phyloP scores from a whole-genome alignment of 2,888 invertebrate genomes.

The Dolichopus griseipennis region DNA sequence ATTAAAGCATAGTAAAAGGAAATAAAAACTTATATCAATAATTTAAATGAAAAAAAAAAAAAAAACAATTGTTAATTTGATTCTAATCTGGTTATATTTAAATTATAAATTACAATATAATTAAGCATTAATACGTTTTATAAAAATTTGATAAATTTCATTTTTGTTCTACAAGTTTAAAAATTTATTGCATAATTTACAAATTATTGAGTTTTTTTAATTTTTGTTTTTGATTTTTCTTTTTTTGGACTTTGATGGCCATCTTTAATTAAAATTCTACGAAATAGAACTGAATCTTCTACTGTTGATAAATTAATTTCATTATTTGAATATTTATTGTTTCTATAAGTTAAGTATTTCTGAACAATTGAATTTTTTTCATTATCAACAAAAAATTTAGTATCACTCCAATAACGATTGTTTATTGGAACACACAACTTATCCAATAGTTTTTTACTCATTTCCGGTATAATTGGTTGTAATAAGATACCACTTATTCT shows the following conservation, averaged over 20 bases:
- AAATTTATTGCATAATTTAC: no score
- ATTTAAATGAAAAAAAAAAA: no score
- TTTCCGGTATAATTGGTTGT: constrained; percentile 74
- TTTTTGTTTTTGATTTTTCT: no score
- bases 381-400: constrained; percentile 30
- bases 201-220: no score
- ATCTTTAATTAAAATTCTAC: constrained; percentile 30
- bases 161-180: no score
- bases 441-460: constrained; percentile 59
- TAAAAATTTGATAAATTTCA: no score
- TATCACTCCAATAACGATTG: constrained; percentile 47
- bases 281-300: constrained; percentile 34
- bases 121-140: no score
- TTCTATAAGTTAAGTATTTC: constrained; percentile 14
- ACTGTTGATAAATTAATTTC: constrained; percentile 20
- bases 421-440: constrained; percentile 50
- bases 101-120: no score
- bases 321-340: constrained; percentile 9
- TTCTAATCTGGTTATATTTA: no score
- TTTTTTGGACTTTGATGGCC: background rate
- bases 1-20: no score
- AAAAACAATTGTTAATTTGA: no score
- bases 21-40: no score
- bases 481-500: constrained; percentile 71
- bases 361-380: constrained; percentile 15